These are phyloP conservation scores for Diadegma fenestrale DNA, from an alignment of 2,888 invertebrate genomes.

Conservation along the genomic window DNA sequence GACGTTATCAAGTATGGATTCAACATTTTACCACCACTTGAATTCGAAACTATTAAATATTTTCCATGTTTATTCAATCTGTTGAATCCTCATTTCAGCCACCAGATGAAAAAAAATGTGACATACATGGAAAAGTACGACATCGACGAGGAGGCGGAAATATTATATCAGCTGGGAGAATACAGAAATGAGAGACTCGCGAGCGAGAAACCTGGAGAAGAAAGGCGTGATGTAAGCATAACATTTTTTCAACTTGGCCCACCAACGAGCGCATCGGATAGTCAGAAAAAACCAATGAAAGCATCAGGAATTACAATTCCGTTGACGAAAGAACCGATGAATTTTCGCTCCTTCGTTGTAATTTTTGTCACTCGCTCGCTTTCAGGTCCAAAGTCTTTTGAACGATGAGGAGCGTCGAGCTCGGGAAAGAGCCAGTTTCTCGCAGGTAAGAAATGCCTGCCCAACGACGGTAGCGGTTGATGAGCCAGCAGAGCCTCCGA, in stretches of 20 bases:
- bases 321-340: not conserved
- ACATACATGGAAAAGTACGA: slow-evolving; percentile 84
- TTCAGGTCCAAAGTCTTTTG: slow-evolving; percentile 39
- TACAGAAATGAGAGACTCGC: slow-evolving; percentile 47
- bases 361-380: not conserved
- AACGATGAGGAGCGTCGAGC: slow-evolving; percentile 23
- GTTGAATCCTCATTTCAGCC: slow-evolving; percentile 77
- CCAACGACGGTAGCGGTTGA: not conserved
- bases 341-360: not conserved
- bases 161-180: slow-evolving; percentile 38
- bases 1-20: slow-evolving; percentile 85
- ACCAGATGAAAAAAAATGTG: slow-evolving; percentile 86
- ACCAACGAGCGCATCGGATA: not conserved
- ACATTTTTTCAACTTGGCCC: not conserved
- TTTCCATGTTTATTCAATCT: no score
- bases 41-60: not conserved
- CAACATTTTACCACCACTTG: not conserved
- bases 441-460: not conserved
- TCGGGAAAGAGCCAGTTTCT: not conserved
- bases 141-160: slow-evolving; percentile 51
- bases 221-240: slow-evolving; percentile 53
- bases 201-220: slow-evolving; percentile 28
- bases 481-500: not conserved
- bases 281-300: not conserved
- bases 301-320: not conserved